Evolutionary conservation across 2,888 invertebrate genomes (phyloP).

Genomic region (Noctua comes): DNA sequence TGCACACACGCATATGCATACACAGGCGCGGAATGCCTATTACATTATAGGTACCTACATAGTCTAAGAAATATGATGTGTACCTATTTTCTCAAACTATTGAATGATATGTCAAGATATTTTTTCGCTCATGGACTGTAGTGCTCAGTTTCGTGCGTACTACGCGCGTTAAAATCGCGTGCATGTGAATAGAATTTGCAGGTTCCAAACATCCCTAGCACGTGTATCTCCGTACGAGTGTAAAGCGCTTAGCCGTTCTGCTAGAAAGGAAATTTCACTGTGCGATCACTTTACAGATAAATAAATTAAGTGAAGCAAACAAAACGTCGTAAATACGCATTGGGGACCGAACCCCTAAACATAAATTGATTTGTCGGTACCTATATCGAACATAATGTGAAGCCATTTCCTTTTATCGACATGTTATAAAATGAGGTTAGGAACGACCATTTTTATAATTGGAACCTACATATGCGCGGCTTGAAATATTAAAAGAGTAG

Average conservation of each 20-base stretch:
- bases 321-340: slow-evolving; percentile 4
- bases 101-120: slow-evolving; percentile 71
- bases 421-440: slow-evolving; percentile 17
- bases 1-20: not conserved
- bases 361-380: slow-evolving; percentile 32
- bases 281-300: not conserved
- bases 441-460: slow-evolving; percentile 6
- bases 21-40: not conserved
- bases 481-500: not conserved
- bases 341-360: slow-evolving; percentile 2
- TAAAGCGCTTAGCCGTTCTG: not conserved
- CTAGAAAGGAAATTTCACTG: not conserved
- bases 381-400: slow-evolving; percentile 8
- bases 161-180: not conserved
- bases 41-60: slow-evolving; percentile 44
- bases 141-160: not conserved
- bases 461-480: not conserved
- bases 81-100: slow-evolving; percentile 83
- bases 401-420: slow-evolving; percentile 20
- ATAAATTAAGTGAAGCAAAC: slow-evolving; percentile 20
- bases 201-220: not conserved
- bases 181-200: not conserved
- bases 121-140: slow-evolving; percentile 79
- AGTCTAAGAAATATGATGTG: slow-evolving; percentile 80
- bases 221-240: not conserved